Percentiles rank a stretch among this genome's conserved stretches.
These are phyloP conservation scores for Oryzias sinensis DNA, from an alignment of 2,797 vertebrate species.

Conservation along the genomic window DNA sequence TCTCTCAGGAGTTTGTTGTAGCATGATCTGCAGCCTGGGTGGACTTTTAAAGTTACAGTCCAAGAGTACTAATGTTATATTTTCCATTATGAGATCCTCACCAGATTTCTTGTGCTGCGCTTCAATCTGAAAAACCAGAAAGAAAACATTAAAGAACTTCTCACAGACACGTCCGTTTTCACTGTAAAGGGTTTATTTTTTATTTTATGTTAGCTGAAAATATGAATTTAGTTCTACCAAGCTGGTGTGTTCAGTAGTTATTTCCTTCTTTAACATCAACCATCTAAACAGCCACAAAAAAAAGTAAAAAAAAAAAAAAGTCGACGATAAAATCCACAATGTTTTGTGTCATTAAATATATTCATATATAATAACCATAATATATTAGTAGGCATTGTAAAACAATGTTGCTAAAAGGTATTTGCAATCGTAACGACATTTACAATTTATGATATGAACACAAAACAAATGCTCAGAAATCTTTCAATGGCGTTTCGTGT, in stretches of 20 bases:
- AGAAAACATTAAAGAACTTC: background rate
- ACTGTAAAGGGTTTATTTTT: conserved; percentile 89
- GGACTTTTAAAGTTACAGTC: conserved; percentile 10
- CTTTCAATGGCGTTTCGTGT: conserved; percentile 37
- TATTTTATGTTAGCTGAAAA: conserved; percentile 77
- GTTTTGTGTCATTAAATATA: conserved; percentile 99
- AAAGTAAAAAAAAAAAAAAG: conserved; percentile 53
- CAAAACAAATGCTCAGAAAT: conserved; percentile 74
- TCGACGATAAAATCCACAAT: conserved; percentile 90
- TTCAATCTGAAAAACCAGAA: conserved; percentile 3
- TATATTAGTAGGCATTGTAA: conserved; percentile 99
- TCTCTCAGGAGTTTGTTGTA: conserved; percentile 27
- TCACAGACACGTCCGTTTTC: conserved; percentile 17
- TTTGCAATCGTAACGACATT: conserved; percentile 89
- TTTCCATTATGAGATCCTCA: conserved; percentile 21
- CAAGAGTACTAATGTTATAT: conserved; percentile 2
- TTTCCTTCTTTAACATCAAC: conserved; percentile 86
- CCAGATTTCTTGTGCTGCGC: background rate
- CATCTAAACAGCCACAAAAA: conserved; percentile 82
- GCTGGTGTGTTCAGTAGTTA: conserved; percentile 88
- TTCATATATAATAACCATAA: conserved; percentile 99
- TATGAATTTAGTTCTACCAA: conserved; percentile 90
- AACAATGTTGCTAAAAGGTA: conserved; percentile 85
- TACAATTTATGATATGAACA: conserved; percentile 94
- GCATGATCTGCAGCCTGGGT: conserved; percentile 25